These are phyloP conservation scores for Bombus waltoni DNA, from an alignment of 1,140 invertebrate genomes.

Conservation along the genomic window DNA sequence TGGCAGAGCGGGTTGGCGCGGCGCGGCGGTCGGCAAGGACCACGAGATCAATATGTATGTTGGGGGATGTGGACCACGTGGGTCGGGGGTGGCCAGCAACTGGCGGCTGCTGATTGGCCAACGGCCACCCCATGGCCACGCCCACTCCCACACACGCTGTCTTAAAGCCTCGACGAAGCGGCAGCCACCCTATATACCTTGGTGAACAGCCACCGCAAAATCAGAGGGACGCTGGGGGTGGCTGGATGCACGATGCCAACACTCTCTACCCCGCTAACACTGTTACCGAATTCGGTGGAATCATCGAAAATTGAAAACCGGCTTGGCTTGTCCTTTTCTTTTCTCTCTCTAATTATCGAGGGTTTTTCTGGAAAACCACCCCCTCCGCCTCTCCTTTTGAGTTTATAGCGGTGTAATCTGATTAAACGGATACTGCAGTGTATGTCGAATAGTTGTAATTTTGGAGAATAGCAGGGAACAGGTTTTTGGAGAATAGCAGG, in stretches of 20 bases:
- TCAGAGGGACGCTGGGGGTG: slow-evolving; percentile 28
- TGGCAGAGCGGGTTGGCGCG: slow-evolving; percentile 53
- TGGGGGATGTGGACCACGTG: slow-evolving; percentile 81
- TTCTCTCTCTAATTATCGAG: background rate
- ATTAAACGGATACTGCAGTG: slow-evolving; percentile 42
- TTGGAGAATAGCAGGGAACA: slow-evolving; percentile 43
- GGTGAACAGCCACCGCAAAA: slow-evolving; percentile 56
- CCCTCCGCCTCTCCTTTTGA: no score
- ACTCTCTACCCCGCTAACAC: slow-evolving; percentile 66
- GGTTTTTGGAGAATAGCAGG: slow-evolving; percentile 42
- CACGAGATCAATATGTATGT: slow-evolving; percentile 84
- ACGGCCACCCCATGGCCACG: slow-evolving; percentile 79
- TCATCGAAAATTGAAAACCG: slow-evolving; percentile 83
- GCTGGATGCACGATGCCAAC: slow-evolving; percentile 61
- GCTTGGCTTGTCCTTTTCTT: background rate
- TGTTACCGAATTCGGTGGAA: slow-evolving; percentile 80
- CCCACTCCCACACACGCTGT: slow-evolving; percentile 83
- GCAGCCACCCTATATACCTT: slow-evolving; percentile 62
- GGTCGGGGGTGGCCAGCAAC: slow-evolving; percentile 80
- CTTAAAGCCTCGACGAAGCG: slow-evolving; percentile 73
- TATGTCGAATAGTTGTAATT: background rate
- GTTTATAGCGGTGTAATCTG: slow-evolving; percentile 41
- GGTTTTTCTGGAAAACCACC: background rate
- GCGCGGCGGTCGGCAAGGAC: slow-evolving; percentile 76
- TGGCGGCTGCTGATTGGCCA: slow-evolving; percentile 81